Percentiles rank a stretch among this genome's conserved stretches.
Evolutionary conservation across 2,797 vertebrate species (phyloP).

Genomic region (Garrulus glandarius): DNA sequence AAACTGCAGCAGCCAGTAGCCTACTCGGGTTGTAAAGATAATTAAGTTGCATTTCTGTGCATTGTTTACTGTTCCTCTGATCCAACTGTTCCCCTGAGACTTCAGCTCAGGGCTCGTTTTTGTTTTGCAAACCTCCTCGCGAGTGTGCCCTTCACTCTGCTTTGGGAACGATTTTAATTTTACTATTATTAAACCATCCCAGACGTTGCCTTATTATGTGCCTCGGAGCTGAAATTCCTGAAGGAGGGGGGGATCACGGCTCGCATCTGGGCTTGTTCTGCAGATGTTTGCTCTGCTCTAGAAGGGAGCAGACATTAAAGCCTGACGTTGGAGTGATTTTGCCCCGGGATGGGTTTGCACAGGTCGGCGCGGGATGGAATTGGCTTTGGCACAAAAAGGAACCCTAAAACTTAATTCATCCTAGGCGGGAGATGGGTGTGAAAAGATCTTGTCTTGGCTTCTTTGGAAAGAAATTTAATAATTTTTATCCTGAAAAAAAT

Average conservation of each 20-base stretch:
- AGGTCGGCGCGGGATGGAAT: background rate
- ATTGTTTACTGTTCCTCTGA: slow-evolving; percentile 73
- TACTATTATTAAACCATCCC: slow-evolving; percentile 76
- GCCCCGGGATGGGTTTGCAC: background rate
- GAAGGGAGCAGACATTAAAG: slow-evolving; percentile 45
- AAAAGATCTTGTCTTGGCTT: background rate
- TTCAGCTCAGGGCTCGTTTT: slow-evolving; percentile 24
- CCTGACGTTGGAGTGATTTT: background rate
- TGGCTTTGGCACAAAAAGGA: background rate
- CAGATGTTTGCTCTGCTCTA: slow-evolving; percentile 64
- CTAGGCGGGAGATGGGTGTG: background rate
- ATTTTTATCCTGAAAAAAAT: background rate
- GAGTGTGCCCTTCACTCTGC: slow-evolving; percentile 70
- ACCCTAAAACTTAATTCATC: background rate
- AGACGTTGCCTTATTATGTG: slow-evolving; percentile 66
- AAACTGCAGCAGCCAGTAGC: fast-evolving
- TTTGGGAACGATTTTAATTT: slow-evolving; percentile 72
- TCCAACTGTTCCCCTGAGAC: slow-evolving; percentile 64
- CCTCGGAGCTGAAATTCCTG: slow-evolving; percentile 73
- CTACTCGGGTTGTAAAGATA: background rate
- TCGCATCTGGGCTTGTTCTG: slow-evolving; percentile 52
- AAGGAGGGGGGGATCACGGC: background rate
- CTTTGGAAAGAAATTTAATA: fast-evolving
- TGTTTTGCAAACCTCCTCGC: slow-evolving; percentile 54
- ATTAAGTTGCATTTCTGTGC: slow-evolving; percentile 75